Percentiles rank a stretch among this genome's conserved stretches.
Evolutionary conservation across 2,113 vertebrate genomes (phyloP).

Genomic region (Calcarius ornatus): DNA sequence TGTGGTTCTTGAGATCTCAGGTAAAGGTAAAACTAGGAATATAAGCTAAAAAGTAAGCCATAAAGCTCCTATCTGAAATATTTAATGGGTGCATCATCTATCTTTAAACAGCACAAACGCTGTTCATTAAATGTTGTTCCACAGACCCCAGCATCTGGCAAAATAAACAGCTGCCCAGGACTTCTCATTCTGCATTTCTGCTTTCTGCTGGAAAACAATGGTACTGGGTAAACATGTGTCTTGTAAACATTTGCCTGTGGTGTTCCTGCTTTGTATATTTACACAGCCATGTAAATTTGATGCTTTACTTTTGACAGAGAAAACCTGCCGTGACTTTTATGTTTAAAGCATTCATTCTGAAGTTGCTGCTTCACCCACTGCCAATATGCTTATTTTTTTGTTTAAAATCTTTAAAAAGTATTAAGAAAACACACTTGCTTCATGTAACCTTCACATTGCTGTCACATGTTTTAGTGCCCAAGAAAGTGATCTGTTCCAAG

Average conservation of each 20-base stretch:
- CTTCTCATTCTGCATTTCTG: neutral
- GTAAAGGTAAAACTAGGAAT: neutral
- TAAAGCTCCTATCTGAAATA: neutral
- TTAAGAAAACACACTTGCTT: neutral
- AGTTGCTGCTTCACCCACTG: neutral
- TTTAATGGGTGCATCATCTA: neutral
- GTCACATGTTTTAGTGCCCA: neutral
- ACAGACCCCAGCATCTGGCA: neutral
- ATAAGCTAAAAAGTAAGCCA: neutral
- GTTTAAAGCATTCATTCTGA: neutral
- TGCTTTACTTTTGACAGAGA: neutral
- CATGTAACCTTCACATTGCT: neutral
- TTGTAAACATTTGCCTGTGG: neutral
- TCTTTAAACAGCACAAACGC: neutral
- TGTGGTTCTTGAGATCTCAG: neutral
- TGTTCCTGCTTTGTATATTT: neutral
- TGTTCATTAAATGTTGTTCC: neutral
- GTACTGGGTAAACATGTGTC: neutral
- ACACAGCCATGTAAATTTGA: neutral
- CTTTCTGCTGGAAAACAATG: neutral
- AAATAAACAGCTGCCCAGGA: neutral
- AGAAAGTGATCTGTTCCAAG: neutral
- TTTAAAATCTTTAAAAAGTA: neutral
- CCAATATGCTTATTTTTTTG: neutral
- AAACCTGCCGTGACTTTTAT: neutral